phyloP scores from a whole-genome alignment of 2,888 invertebrate species.

The Callimorpha dominula region DNA sequence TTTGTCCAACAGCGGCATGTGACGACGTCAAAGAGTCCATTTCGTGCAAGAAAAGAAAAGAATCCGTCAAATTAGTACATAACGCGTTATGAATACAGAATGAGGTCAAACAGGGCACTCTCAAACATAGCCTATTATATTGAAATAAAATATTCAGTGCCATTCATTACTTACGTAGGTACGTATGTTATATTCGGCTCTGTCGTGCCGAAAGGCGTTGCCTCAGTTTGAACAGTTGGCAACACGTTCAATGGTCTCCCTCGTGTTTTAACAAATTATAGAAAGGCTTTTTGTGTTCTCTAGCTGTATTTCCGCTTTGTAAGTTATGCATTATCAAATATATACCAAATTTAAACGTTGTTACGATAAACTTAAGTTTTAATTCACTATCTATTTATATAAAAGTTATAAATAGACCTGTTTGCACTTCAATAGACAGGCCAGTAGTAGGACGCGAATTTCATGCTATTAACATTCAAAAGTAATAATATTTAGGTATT shows the following conservation, averaged over 20 bases:
- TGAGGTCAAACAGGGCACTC: conserved; percentile 85
- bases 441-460: conserved; percentile 31
- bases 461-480: conserved; percentile 30
- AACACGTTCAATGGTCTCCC: conserved; percentile 63
- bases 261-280: conserved; percentile 66
- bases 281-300: conserved; percentile 60
- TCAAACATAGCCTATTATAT: conserved; percentile 79
- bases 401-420: conserved; percentile 2
- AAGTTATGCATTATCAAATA: conserved; percentile 24
- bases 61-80: conserved; percentile 84
- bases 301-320: conserved; percentile 44
- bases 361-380: conserved; percentile 20
- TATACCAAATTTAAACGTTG: conserved; percentile 14
- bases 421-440: neutral
- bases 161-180: conserved; percentile 78
- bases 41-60: conserved; percentile 79
- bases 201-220: conserved; percentile 80
- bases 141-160: conserved; percentile 85
- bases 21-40: conserved; percentile 76
- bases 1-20: conserved; percentile 70
- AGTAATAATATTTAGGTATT: conserved; percentile 41
- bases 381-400: conserved; percentile 16
- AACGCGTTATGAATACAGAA: conserved; percentile 83
- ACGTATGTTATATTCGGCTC: conserved; percentile 67
- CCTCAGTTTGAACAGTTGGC: conserved; percentile 83